These are phyloP conservation scores for Cryptomyrus ogoouensis DNA, from an alignment of 2,113 vertebrate species.

Conservation along the genomic window DNA sequence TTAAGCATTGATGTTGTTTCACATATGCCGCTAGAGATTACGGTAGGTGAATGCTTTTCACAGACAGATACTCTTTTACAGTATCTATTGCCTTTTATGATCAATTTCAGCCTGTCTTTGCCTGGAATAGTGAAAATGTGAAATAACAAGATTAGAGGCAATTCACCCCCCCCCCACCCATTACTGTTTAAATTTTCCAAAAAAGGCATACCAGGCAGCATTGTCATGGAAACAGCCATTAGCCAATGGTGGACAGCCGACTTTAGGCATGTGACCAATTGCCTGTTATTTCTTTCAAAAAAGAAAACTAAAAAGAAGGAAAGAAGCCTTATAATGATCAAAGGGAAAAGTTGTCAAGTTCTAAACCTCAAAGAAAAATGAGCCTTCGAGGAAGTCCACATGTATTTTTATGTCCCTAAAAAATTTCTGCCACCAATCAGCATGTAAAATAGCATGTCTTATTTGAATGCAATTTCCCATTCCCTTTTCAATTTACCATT, in stretches of 20 bases:
- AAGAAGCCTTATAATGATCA: slow-evolving; percentile 44
- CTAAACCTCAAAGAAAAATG: slow-evolving; percentile 18
- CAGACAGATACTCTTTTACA: background rate
- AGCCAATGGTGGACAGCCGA: slow-evolving; percentile 46
- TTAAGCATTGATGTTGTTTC: background rate
- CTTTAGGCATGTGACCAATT: slow-evolving; percentile 43
- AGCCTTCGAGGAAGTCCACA: slow-evolving; percentile 30
- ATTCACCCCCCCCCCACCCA: slow-evolving; percentile 47
- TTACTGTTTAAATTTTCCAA: slow-evolving; percentile 53
- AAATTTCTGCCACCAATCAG: slow-evolving; percentile 27
- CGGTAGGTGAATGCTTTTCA: background rate
- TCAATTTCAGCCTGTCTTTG: background rate
- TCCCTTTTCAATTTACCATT: background rate
- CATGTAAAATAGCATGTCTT: background rate
- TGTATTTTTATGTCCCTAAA: slow-evolving; percentile 35
- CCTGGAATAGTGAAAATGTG: slow-evolving; percentile 45
- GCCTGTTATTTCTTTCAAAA: slow-evolving; percentile 35
- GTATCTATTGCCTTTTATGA: background rate
- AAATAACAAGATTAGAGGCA: slow-evolving; percentile 61
- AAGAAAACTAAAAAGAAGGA: slow-evolving; percentile 35
- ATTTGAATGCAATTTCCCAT: background rate
- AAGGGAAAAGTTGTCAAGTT: slow-evolving; percentile 28
- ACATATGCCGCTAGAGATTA: background rate
- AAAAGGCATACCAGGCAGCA: slow-evolving; percentile 43
- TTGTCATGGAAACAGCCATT: slow-evolving; percentile 65